Base-by-base conservation (phyloP, 2,888 invertebrate species). In the Hipparchia semele region DNA sequence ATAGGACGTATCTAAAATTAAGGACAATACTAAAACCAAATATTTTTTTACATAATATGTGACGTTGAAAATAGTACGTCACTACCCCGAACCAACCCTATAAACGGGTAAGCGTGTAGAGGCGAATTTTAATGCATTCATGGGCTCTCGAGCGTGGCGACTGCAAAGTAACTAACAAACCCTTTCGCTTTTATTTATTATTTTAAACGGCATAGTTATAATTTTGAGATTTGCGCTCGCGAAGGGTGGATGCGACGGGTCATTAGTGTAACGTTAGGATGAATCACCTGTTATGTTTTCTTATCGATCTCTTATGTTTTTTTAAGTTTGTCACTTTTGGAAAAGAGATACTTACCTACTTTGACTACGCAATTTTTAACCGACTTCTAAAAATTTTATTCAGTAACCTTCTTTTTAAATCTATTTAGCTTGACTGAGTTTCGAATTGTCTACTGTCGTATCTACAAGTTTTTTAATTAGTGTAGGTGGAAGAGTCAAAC, bases 81-180 rank as follows among this genome's bases (percentile, higher is more conserved):
- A 70, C 78, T 80, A 77, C 12, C 68, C 49, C n/a, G 60, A 39
- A 75, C 75, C 81, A 87, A 89, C 91, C 91, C 91, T 90, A 87
- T 77, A 74, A 79, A 80, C 74, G 79, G 79, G 75, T 78, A 79
- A 85, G 80, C 82, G 82, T 82, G 83, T 81, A 82, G 83, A 82
- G 80, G 83, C 84, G 83, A 83, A 88, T 87, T 84, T 83, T 90
- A 92, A 91, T 88, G 87, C 91, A 93, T 93, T 94, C 92, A 94
- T 93, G 88, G 84, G 82, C 92, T 90, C 91, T 93, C 92, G 80
- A 91, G 89, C 93, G 90, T 90, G 87, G 83, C 90, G 88, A 89
- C 90, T 81, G 84, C 90, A 86, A 88, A 91, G 91, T 93, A 92
- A 92, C 92, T 90, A 90, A 89, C 86, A 82, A 79, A 83, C 83